A percentile compares a stretch with the other conserved stretches of the same genome.
Conservation (phyloP, 2,113 vertebrate species). For the Gobio gobio region DNA sequence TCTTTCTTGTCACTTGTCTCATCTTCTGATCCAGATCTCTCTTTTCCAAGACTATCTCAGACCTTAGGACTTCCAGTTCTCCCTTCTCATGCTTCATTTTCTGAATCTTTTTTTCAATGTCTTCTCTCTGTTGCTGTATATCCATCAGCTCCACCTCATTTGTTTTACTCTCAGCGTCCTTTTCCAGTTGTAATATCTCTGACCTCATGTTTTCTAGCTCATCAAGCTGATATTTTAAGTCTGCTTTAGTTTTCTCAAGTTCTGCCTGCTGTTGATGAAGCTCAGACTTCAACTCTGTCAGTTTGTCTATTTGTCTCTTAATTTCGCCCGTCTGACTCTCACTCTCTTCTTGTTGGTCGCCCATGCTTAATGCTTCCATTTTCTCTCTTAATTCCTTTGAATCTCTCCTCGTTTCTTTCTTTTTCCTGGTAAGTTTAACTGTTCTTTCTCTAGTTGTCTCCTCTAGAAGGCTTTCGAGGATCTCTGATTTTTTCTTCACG, state of each 20-base stretch:
- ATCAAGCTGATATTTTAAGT: constrained; percentile 47
- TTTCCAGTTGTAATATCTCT: constrained; percentile 47
- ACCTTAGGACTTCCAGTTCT: constrained; percentile 56
- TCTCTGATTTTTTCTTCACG: background rate
- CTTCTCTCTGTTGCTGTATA: constrained; percentile 48
- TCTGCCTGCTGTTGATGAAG: constrained; percentile 36
- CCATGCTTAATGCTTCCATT: constrained; percentile 6
- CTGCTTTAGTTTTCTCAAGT: constrained; percentile 26
- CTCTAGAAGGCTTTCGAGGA: constrained; percentile 1
- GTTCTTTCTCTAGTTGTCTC: constrained; percentile 20
- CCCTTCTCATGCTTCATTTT: constrained; percentile 52
- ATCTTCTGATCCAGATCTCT: constrained; percentile 52
- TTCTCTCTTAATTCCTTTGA: background rate
- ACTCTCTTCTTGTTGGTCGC: constrained; percentile 24
- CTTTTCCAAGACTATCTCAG: constrained; percentile 58
- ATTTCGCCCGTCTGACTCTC: constrained; percentile 33
- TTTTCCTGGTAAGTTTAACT: constrained; percentile 1
- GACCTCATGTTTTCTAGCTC: constrained; percentile 44
- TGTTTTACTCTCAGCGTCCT: constrained; percentile 6
- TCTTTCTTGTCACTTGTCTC: constrained; percentile 54
- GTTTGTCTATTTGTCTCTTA: constrained; percentile 32
- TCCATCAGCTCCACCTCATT: constrained; percentile 47
- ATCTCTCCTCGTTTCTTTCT: background rate
- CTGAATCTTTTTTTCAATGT: constrained; percentile 50
- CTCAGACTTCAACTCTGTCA: constrained; percentile 39